A percentile compares a stretch with the other conserved stretches of the same genome.
These are phyloP conservation scores for Anguilla japonica DNA, from an alignment of 2,113 vertebrate genomes.

Conservation along the genomic window DNA sequence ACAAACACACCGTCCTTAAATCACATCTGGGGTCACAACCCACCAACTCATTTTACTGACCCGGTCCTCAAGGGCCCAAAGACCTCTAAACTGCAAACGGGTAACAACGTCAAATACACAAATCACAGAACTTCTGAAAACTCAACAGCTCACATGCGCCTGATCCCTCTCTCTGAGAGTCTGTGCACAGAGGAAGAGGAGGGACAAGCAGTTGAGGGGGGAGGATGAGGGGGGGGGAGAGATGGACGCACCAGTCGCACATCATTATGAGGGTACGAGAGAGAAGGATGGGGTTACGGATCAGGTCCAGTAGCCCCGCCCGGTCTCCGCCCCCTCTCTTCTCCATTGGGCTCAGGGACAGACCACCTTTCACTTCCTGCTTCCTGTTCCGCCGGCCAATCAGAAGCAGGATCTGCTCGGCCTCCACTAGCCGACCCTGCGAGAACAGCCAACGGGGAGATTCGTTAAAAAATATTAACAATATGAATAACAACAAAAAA, in stretches of 20 bases:
- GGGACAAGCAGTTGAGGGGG: no score
- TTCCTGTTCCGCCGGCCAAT: constrained; percentile 68
- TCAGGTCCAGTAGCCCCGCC: constrained; percentile 68
- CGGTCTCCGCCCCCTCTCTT: constrained; percentile 42
- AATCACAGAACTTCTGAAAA: not conserved
- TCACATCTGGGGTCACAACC: not conserved
- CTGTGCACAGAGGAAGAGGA: not conserved
- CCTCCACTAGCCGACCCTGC: constrained; percentile 72
- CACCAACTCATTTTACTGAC: not conserved
- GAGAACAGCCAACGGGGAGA: constrained; percentile 80
- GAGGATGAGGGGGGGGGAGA: no score
- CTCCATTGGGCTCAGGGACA: constrained; percentile 58
- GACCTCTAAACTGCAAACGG: no score
- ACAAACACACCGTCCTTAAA: no score
- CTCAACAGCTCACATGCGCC: not conserved
- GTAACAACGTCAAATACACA: no score
- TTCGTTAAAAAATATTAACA: constrained; percentile 44
- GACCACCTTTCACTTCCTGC: constrained; percentile 57
- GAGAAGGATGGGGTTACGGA: constrained; percentile 67
- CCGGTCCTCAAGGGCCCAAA: not conserved
- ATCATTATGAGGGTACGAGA: constrained; percentile 76
- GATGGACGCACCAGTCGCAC: constrained; percentile 72
- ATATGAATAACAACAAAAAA: no score
- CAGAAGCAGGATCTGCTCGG: constrained; percentile 69
- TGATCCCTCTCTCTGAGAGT: no score